A percentile compares a stretch with the other conserved stretches of the same genome.
These are phyloP conservation scores for Toxotes chatareus DNA, from an alignment of 2,113 vertebrate genomes.

Conservation along the genomic window DNA sequence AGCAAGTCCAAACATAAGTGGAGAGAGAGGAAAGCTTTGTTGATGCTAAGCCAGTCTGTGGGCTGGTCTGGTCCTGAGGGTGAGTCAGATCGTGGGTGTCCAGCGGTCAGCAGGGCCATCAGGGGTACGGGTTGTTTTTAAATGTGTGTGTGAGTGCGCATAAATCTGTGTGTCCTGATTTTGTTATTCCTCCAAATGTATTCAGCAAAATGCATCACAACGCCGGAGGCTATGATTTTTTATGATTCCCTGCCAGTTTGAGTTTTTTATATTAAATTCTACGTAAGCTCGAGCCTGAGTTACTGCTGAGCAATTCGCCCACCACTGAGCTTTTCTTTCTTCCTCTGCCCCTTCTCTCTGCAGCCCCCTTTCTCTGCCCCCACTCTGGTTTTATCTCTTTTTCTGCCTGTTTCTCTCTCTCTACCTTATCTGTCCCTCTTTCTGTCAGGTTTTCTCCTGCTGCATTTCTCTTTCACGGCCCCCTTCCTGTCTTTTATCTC, in stretches of 20 bases:
- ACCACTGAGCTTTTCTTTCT: conserved; percentile 66
- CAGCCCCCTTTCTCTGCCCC: conserved; percentile 39
- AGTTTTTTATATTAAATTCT: conserved; percentile 70
- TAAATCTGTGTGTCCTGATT: conserved; percentile 50
- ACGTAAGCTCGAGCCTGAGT: conserved; percentile 65
- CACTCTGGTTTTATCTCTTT: conserved; percentile 53
- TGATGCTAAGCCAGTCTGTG: conserved; percentile 59
- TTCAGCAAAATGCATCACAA: conserved; percentile 70
- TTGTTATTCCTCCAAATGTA: conserved; percentile 69
- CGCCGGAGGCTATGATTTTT: conserved; percentile 63
- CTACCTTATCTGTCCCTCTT: conserved; percentile 52
- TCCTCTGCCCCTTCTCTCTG: conserved; percentile 45
- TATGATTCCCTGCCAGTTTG: conserved; percentile 69
- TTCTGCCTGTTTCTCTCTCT: conserved; percentile 31
- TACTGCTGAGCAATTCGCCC: conserved; percentile 73
- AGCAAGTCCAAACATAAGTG: conserved; percentile 38
- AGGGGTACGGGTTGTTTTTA: conserved; percentile 28
- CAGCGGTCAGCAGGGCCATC: conserved; percentile 61
- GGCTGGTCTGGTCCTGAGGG: conserved; percentile 68
- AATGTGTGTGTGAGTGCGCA: conserved; percentile 22
- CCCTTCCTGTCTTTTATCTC: conserved; percentile 44
- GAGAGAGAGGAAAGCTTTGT: conserved; percentile 41
- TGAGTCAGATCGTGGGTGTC: conserved; percentile 76
- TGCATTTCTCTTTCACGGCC: conserved; percentile 47
- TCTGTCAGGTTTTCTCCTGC: conserved; percentile 33